Evolutionary conservation across 2,888 invertebrate species (phyloP), one percentile per base, ranked within the genome.

Genomic region (Xestia c-nigrum): DNA sequence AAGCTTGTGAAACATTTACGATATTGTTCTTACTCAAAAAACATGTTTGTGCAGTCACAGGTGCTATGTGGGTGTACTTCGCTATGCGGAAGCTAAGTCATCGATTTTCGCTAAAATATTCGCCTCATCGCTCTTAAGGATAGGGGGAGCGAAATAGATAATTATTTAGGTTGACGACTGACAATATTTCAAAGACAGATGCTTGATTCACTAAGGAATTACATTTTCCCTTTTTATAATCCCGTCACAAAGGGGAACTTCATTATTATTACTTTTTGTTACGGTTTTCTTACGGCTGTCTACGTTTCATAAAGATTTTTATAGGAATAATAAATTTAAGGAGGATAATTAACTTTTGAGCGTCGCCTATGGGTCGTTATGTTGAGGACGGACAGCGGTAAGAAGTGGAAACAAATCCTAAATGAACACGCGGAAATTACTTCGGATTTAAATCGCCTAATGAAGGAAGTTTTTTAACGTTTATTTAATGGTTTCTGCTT

Each of bases 141-240:
- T 91, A 88, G 86, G 88, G 92, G 92, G 92, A 87, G 87, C 84
- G 74, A 80, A 88, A 89, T 84, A 93, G 91, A 93, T 94, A 94
- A 94, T 94, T 93, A 94, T 92, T 93, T 92, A 90, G 89, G 89
- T 91, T 91, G 89, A 93, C 90, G 90, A 90, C 90, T 88, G 90
- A 89, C 92, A 91, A 90, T 91, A 91, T 92, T 90, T 92, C 91
- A 90, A 90, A 91, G 89, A 88, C 93, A 93, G 92, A 92, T 92
- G 92, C 91, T 92, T 92, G 91, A 93, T 92, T 92, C 91, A 84
- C 88, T 86, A 85, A 90, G 87, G 89, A 90, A 91, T 91, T 89
- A 91, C 86, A 87, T 87, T 89, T 74, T 86, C 83, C 89, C 89
- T 86, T 88, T 91, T 91, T 90, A 90, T 87, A 89, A 89, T 84